A percentile compares a stretch with the other conserved stretches of the same genome.
Conservation (phyloP, 2,797 vertebrate genomes). For the Ctenochaetus hawaiiensis region DNA sequence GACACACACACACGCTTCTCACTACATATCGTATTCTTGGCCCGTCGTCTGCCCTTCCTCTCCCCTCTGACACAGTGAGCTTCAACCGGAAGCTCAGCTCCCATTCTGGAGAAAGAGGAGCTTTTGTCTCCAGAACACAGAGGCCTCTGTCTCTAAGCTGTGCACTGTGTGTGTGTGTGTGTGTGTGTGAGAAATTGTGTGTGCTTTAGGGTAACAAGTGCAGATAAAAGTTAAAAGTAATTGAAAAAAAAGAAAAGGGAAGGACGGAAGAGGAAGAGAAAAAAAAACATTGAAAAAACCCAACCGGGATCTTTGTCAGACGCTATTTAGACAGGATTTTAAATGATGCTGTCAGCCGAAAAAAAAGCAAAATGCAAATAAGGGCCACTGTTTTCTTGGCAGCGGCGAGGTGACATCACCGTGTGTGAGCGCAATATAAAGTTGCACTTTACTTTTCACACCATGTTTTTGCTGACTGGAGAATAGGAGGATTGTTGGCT, state of each 20-base stretch:
- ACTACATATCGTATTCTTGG: constrained; percentile 82
- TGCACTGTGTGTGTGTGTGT: constrained; percentile 39
- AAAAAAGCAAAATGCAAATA: constrained; percentile 65
- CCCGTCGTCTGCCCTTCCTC: constrained; percentile 84
- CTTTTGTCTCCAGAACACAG: constrained; percentile 90
- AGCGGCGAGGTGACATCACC: constrained; percentile 72
- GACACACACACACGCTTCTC: constrained; percentile 32
- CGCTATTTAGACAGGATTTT: constrained; percentile 54
- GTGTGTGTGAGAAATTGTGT: constrained; percentile 37
- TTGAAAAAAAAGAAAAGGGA: constrained; percentile 65
- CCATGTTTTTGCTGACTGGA: constrained; percentile 48
- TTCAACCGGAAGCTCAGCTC: constrained; percentile 89
- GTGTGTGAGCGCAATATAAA: constrained; percentile 82
- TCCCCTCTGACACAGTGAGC: constrained; percentile 89
- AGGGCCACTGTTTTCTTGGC: constrained; percentile 57
- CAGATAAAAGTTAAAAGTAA: constrained; percentile 79
- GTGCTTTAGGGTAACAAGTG: constrained; percentile 70
- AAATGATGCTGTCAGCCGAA: constrained; percentile 64
- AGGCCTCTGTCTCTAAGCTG: constrained; percentile 80
- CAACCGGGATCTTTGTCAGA: constrained; percentile 50
- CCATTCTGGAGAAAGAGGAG: constrained; percentile 85
- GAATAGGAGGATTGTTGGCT: constrained; percentile 62
- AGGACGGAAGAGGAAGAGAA: constrained; percentile 47
- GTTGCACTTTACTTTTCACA: constrained; percentile 84
- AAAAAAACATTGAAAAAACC: constrained; percentile 49